A percentile compares a stretch with the other conserved stretches of the same genome.
Evolutionary conservation across 2,797 vertebrate genomes (phyloP).

Genomic region (Pantherophis alleghaniensis): DNA sequence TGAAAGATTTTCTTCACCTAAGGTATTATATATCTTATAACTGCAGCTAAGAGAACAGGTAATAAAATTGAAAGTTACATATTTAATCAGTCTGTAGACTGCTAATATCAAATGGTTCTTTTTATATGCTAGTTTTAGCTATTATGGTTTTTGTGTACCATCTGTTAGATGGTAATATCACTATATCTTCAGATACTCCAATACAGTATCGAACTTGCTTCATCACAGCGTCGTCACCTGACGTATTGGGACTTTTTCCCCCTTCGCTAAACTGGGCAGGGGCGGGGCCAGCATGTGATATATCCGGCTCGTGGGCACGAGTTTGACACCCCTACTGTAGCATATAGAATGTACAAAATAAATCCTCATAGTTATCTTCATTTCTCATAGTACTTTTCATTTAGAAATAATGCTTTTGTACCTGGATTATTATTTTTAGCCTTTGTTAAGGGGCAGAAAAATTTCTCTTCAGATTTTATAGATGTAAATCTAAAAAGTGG

Average conservation of each 20-base stretch:
- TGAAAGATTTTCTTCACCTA: not conserved
- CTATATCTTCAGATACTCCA: not conserved
- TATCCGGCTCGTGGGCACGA: too few relatives aligned
- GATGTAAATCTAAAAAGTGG: not conserved
- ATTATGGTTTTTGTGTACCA: not conserved
- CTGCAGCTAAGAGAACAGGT: slow-evolving; percentile 12
- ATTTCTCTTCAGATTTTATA: not conserved
- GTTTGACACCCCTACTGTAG: too few relatives aligned
- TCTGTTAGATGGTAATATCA: not conserved
- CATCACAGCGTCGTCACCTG: too few relatives aligned
- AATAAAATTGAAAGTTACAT: slow-evolving; percentile 1
- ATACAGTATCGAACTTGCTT: too few relatives aligned
- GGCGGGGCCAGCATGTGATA: too few relatives aligned
- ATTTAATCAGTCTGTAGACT: not conserved
- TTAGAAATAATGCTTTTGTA: not conserved
- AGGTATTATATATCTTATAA: not conserved
- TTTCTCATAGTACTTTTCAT: not conserved
- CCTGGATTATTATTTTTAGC: not conserved
- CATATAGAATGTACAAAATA: not conserved
- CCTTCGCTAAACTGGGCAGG: too few relatives aligned
- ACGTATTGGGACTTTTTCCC: too few relatives aligned
- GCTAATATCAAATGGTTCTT: not conserved
- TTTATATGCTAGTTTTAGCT: not conserved
- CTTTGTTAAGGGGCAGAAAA: not conserved
- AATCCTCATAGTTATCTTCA: not conserved